Evolutionary conservation across 1,140 invertebrate genomes (phyloP).

Genomic region (Cotesia vestalis): DNA sequence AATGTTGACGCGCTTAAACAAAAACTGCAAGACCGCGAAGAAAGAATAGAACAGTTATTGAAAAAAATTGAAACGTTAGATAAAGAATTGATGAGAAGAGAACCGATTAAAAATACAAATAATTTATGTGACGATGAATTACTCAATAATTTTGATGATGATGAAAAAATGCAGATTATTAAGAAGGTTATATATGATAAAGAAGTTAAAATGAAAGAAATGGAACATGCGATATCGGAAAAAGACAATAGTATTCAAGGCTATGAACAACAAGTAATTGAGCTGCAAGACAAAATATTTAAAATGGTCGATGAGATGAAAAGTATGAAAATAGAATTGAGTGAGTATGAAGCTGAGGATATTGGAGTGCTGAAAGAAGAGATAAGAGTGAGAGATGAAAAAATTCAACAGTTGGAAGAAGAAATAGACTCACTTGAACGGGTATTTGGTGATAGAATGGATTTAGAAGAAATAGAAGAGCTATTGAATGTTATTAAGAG

Average conservation of each 20-base stretch:
- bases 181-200: conserved; percentile 42
- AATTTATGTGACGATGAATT: not conserved
- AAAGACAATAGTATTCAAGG: conserved; percentile 54
- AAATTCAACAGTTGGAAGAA: conserved; percentile 50
- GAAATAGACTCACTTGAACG: conserved; percentile 56
- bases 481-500: conserved; percentile 52
- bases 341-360: conserved; percentile 47
- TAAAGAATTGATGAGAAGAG: conserved; percentile 40
- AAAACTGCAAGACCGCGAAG: conserved; percentile 56
- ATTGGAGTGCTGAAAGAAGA: conserved; percentile 52
- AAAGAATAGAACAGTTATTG: conserved; percentile 55
- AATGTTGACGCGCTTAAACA: conserved; percentile 56
- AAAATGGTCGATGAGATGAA: conserved; percentile 45
- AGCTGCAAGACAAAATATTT: conserved; percentile 47
- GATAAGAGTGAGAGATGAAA: conserved; percentile 52
- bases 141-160: not conserved
- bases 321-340: conserved; percentile 44
- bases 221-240: conserved; percentile 51
- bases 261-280: conserved; percentile 49
- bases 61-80: conserved; percentile 40
- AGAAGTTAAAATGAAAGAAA: conserved; percentile 55
- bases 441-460: conserved; percentile 53
- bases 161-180: not conserved
- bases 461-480: conserved; percentile 57
- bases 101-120: conserved; percentile 12